Evolutionary conservation across 2,888 invertebrate genomes (phyloP).

Genomic region (Junonia oenone): DNA sequence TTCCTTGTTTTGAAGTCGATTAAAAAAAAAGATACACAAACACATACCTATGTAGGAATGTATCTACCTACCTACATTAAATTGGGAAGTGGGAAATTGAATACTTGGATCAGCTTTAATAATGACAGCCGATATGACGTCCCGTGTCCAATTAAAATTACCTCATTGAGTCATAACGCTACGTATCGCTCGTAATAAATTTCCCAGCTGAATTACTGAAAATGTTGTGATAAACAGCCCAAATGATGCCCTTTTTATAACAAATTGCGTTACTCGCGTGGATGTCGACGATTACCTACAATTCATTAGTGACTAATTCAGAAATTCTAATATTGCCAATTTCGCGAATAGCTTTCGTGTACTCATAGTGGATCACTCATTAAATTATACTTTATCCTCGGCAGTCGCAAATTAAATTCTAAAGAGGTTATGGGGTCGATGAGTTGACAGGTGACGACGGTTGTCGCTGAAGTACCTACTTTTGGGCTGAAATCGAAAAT

Average conservation of each 20-base stretch:
- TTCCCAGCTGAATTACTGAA: not conserved
- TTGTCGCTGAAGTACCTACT: slow-evolving; percentile 38
- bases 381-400: slow-evolving; percentile 43
- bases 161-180: not conserved
- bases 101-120: not conserved
- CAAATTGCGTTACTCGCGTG: not conserved
- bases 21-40: too few relatives aligned
- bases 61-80: too few relatives aligned
- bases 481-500: slow-evolving; percentile 24
- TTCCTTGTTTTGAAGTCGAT: too few relatives aligned
- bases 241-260: not conserved
- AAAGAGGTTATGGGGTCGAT: slow-evolving; percentile 40
- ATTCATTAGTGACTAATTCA: not conserved
- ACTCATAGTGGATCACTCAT: slow-evolving; percentile 39
- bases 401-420: slow-evolving; percentile 63
- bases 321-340: slow-evolving; percentile 2
- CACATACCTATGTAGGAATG: too few relatives aligned
- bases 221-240: not conserved
- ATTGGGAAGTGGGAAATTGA: too few relatives aligned
- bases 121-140: too few relatives aligned
- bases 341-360: slow-evolving; percentile 11
- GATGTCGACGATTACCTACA: not conserved
- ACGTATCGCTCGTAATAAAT: not conserved
- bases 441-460: slow-evolving; percentile 65
- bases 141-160: not conserved